Evolutionary conservation across 2,797 vertebrate genomes (phyloP).

Genomic region (Avahi laniger): DNA sequence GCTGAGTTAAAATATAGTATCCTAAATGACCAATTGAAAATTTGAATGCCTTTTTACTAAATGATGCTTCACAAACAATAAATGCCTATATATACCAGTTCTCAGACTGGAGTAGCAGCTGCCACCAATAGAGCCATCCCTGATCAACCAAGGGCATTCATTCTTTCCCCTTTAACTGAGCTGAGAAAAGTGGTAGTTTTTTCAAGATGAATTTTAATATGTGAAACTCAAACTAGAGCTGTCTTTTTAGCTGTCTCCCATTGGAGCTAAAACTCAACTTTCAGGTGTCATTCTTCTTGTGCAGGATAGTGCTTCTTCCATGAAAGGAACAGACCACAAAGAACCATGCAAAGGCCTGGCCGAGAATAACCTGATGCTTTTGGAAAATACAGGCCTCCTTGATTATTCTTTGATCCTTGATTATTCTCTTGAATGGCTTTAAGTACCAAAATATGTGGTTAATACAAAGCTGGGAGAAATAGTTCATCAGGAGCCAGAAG

Average conservation of each 20-base stretch:
- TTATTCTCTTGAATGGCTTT: not conserved
- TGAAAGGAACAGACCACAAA: not conserved
- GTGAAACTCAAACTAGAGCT: not conserved
- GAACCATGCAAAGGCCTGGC: not conserved
- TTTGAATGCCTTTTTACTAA: not conserved
- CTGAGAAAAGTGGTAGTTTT: not conserved
- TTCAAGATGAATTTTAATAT: constrained; percentile 12
- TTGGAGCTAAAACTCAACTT: not conserved
- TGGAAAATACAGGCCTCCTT: not conserved
- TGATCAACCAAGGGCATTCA: not conserved
- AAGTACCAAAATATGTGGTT: not conserved
- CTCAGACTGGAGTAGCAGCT: not conserved
- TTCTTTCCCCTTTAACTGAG: not conserved
- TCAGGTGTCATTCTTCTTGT: not conserved
- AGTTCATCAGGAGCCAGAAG: not conserved
- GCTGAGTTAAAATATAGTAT: not conserved
- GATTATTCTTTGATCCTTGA: not conserved
- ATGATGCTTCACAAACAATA: not conserved
- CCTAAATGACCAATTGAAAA: not conserved
- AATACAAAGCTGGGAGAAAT: not conserved
- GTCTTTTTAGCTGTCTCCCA: not conserved
- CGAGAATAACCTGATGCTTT: not conserved
- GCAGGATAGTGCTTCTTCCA: not conserved
- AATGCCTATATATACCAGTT: not conserved
- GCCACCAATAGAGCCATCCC: not conserved